phyloP scores from a whole-genome alignment of 2,888 invertebrate species.

The Heteromurus nitidus region DNA sequence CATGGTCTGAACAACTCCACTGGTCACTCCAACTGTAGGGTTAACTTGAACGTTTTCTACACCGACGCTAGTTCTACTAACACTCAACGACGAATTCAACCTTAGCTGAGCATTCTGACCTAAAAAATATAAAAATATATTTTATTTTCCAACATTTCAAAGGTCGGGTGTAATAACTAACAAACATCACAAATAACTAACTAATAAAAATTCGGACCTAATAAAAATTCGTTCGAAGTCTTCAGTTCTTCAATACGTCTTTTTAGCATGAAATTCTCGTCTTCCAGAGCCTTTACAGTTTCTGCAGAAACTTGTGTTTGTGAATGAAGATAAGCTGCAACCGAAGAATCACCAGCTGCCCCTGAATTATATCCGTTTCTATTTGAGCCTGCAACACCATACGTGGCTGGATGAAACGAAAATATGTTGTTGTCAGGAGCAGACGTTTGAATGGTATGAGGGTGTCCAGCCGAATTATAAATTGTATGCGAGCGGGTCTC shows the following conservation, averaged over 20 bases:
- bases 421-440: slow-evolving; percentile 37
- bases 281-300: slow-evolving; percentile 77
- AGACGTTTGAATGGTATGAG: slow-evolving; percentile 30
- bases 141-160: too few species aligned
- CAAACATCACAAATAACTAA: too few species aligned
- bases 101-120: slow-evolving; percentile 86
- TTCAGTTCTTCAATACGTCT: slow-evolving; percentile 83
- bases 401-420: slow-evolving; percentile 50
- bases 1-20: slow-evolving; percentile 69
- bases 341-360: slow-evolving; percentile 33
- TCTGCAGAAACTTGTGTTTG: slow-evolving; percentile 35
- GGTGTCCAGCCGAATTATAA: slow-evolving; percentile 28
- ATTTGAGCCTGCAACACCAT: slow-evolving; percentile 29
- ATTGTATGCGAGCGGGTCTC: slow-evolving; percentile 38
- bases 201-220: too few species aligned
- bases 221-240: slow-evolving; percentile 86
- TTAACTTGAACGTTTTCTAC: slow-evolving; percentile 66
- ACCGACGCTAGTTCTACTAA: slow-evolving; percentile 63
- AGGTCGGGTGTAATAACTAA: too few species aligned
- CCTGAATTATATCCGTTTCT: slow-evolving; percentile 45
- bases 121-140: slow-evolving; percentile 83
- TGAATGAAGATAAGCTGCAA: slow-evolving; percentile 37
- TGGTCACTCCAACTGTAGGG: slow-evolving; percentile 64
- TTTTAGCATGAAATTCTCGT: slow-evolving; percentile 82
- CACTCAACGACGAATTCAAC: slow-evolving; percentile 75